Base-by-base conservation (phyloP, 2,113 vertebrate species). In the Eulemur rufifrons region DNA sequence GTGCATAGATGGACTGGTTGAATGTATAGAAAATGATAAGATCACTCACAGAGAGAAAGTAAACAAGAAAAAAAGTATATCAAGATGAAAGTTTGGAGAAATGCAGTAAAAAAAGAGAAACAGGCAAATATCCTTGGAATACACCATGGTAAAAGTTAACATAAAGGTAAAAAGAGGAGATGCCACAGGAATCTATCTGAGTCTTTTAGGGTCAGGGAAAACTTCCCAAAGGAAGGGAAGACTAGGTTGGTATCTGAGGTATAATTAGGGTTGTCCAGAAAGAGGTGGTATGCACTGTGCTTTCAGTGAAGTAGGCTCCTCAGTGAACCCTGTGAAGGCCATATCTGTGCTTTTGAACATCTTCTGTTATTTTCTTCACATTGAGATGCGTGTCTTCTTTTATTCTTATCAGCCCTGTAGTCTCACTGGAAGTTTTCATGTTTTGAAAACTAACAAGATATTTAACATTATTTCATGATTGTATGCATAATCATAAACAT, bases 391-490 rank as follows among this genome's bases (percentile, higher is more conserved):
- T 64, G 64, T 74, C 66, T 37, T 12, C 32, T 59, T 88, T 85
- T 83, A 27, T 90, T 80, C 63, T 63, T 29, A 74, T 78, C 73
- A 78, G 10, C 6, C 83, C 66, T 88, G 5, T 64, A 66, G 34
- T 8, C 78, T 86, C 37, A 59, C 8, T 34, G 73, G 45, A 81
- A 39, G 56, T 6, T 47, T 90, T 54, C 32, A 73, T 86, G 56
- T 64, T 93, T 20, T 64, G 56, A 92, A 74, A 82, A 76, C 47
- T 84, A 68, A 39, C 12, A 66, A 45, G 42, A 29, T 50, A 80
- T 74, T 94, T 86, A 56, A 86, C 90, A 80, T 90, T 64, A 73
- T 64, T 73, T 94, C 61, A 73, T 64, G 21, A 80, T 73, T 73
- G 3, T 27, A 23, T 86, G 3, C 78, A 85, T 47, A 74, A 50